A percentile compares a stretch with the other conserved stretches of the same genome.
Evolutionary conservation across 2,888 invertebrate genomes (phyloP).

Genomic region (Sepioteuthis lessoniana): DNA sequence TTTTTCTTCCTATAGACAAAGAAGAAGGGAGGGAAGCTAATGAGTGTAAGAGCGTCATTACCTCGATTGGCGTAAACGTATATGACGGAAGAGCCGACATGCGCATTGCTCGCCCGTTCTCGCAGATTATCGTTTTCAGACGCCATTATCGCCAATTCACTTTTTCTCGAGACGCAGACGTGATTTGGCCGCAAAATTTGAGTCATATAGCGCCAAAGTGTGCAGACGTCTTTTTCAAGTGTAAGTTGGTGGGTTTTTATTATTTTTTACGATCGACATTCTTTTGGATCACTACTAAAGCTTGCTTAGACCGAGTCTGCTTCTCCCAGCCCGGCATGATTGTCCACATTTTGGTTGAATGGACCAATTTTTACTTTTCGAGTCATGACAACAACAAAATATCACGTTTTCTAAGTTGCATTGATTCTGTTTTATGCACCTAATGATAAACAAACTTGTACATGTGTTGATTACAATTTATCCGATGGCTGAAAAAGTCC

Average conservation of each 20-base stretch:
- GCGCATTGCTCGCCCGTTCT: constrained; percentile 71
- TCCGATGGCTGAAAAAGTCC: not conserved
- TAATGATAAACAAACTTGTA: not conserved
- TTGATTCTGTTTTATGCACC: not conserved
- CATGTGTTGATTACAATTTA: not conserved
- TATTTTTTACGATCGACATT: constrained; percentile 37
- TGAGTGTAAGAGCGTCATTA: too few species aligned
- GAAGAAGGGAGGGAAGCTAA: too few species aligned
- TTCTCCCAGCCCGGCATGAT: not conserved
- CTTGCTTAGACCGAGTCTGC: not conserved
- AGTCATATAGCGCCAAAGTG: constrained; percentile 57
- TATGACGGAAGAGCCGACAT: constrained; percentile 54
- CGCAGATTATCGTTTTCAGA: constrained; percentile 70
- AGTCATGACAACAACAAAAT: constrained; percentile 23
- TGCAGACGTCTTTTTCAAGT: constrained; percentile 49
- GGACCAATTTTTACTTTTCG: not conserved
- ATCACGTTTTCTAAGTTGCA: not conserved
- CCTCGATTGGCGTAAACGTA: too few species aligned
- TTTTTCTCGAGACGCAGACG: constrained; percentile 70
- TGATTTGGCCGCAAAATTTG: constrained; percentile 66
- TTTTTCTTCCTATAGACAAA: too few species aligned
- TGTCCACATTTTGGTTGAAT: not conserved
- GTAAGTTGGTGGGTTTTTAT: constrained; percentile 46
- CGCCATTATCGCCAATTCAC: constrained; percentile 70
- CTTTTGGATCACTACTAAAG: not conserved